Percentiles rank a stretch among this genome's conserved stretches.
These are phyloP conservation scores for Capitella teleta DNA, from an alignment of 1,140 invertebrate species.

Conservation along the genomic window DNA sequence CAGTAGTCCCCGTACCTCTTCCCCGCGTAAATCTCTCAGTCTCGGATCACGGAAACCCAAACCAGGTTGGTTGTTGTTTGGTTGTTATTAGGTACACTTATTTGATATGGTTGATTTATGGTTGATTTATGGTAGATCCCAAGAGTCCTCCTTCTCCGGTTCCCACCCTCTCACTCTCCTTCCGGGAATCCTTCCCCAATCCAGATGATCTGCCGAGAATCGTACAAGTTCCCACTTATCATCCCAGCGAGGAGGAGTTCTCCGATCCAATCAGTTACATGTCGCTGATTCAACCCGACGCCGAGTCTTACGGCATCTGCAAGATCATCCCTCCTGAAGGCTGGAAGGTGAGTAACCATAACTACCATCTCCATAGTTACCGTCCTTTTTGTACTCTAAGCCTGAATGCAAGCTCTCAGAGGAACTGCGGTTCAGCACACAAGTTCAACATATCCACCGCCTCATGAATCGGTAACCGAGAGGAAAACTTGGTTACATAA, in stretches of 20 bases:
- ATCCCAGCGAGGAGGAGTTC: slow-evolving; percentile 71
- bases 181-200: slow-evolving; percentile 1
- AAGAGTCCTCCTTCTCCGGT: too few relatives aligned
- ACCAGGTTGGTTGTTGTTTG: too few relatives aligned
- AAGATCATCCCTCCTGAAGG: slow-evolving; percentile 73
- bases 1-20: too few relatives aligned
- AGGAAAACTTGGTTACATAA: too few relatives aligned
- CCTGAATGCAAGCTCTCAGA: slow-evolving; percentile 76
- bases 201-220: slow-evolving; percentile 31
- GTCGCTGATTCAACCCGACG: slow-evolving; percentile 64
- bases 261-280: slow-evolving; percentile 83
- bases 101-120: too few relatives aligned
- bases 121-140: too few relatives aligned
- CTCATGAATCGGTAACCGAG: too few relatives aligned
- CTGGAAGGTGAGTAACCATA: slow-evolving; percentile 54
- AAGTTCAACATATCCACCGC: slow-evolving; percentile 84
- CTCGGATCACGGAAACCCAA: too few relatives aligned
- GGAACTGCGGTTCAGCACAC: slow-evolving; percentile 75
- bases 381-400: slow-evolving; percentile 33
- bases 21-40: too few relatives aligned
- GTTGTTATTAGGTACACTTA: too few relatives aligned
- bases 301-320: slow-evolving; percentile 75
- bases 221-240: slow-evolving; percentile 66
- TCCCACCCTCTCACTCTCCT: too few relatives aligned
- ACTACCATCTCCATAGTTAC: neutral